Conservation (phyloP, 2,113 vertebrate species). For the Cryptotis parvus region DNA sequence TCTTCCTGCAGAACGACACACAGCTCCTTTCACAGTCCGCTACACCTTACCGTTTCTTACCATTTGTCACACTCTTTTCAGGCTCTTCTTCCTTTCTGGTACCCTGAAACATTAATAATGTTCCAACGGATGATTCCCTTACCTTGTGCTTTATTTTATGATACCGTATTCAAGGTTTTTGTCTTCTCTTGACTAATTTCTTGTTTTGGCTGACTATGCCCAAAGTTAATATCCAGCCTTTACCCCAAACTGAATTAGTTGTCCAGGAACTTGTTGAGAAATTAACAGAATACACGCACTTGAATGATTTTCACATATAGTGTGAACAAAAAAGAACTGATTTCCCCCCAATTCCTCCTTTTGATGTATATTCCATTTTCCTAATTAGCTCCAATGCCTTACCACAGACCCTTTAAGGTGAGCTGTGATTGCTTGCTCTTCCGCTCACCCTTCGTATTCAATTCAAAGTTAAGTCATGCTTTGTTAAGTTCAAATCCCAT, state of each 20-base stretch:
- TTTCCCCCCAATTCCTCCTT: not conserved
- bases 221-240: not conserved
- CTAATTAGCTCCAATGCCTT: not conserved
- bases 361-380: not conserved
- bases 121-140: not conserved
- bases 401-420: not conserved
- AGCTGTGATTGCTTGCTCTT: not conserved
- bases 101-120: not conserved
- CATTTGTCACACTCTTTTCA: not conserved
- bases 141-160: constrained; percentile 22
- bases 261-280: not conserved
- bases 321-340: not conserved
- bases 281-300: accelerated
- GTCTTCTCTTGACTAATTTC: not conserved
- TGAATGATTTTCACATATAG: not conserved
- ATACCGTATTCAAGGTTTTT: not conserved
- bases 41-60: not conserved
- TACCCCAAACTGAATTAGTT: no score
- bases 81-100: not conserved
- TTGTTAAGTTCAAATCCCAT: not conserved
- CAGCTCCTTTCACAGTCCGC: not conserved
- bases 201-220: not conserved
- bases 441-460: no score
- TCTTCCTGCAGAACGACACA: no score
- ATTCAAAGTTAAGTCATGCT: not conserved